Percentiles rank a stretch among this genome's conserved stretches.
Conservation (phyloP, 2,113 vertebrate genomes). For the Tricholaema leucomelas region DNA sequence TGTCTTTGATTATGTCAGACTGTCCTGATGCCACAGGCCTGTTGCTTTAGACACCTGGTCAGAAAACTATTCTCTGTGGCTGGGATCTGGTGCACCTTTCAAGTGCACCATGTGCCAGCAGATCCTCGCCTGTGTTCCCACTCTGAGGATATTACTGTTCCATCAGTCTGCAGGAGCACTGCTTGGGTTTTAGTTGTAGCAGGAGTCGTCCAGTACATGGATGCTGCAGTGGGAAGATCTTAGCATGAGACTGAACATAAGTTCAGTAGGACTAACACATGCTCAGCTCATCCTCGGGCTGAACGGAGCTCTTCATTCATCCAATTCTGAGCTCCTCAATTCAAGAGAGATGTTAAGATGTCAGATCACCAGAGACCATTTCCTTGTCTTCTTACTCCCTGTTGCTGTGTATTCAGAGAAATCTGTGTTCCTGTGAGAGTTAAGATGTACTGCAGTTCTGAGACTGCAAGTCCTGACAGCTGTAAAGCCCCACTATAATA, state of each 20-base stretch:
- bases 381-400: neutral
- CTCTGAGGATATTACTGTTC: no score
- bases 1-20: neutral
- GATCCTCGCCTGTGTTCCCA: neutral
- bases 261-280: no score
- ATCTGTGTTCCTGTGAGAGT: neutral
- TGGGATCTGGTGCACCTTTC: neutral
- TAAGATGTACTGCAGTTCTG: neutral
- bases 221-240: no score
- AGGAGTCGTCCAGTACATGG: no score
- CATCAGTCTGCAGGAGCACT: no score
- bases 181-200: no score
- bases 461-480: slow-evolving; percentile 2
- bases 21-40: neutral
- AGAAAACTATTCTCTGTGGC: neutral
- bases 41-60: neutral
- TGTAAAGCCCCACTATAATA: neutral
- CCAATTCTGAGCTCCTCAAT: no score
- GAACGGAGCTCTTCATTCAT: no score
- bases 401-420: neutral
- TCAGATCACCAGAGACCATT: neutral
- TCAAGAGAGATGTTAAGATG: no score
- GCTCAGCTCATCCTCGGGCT: no score
- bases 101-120: neutral
- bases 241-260: no score